These are phyloP conservation scores for Mylabris phalerata DNA, from an alignment of 1,140 invertebrate species.

Conservation along the genomic window DNA sequence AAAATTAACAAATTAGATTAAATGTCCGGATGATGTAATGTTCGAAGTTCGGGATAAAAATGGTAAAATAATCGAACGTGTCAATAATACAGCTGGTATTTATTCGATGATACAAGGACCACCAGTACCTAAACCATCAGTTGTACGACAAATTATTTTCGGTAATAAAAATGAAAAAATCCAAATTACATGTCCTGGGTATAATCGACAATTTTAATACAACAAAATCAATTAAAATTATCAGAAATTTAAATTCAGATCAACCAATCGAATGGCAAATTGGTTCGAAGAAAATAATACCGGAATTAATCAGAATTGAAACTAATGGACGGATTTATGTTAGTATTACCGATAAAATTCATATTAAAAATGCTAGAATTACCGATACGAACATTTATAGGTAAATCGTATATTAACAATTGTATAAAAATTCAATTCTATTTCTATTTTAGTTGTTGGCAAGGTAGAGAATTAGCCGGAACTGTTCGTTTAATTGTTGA, in stretches of 20 bases:
- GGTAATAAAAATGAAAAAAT: conserved; percentile 38
- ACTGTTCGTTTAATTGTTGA: conserved; percentile 51
- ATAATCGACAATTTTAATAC: not conserved
- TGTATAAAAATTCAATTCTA: not conserved
- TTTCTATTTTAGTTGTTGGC: conserved; percentile 56
- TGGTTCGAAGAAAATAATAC: conserved; percentile 40
- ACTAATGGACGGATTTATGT: conserved; percentile 45
- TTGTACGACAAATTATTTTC: conserved; percentile 47
- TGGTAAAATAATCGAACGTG: conserved; percentile 50
- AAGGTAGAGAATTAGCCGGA: conserved; percentile 50
- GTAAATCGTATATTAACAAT: conserved; percentile 31
- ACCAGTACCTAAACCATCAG: conserved; percentile 41
- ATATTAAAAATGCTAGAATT: conserved; percentile 44
- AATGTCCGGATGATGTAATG: conserved; percentile 44
- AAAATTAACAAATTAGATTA: conserved; percentile 35
- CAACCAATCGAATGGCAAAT: conserved; percentile 48
- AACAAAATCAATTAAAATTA: conserved; percentile 5
- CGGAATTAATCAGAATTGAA: conserved; percentile 37
- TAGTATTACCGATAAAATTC: conserved; percentile 43
- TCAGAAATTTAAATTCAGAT: conserved; percentile 46
- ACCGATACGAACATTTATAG: conserved; percentile 51
- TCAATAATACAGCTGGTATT: conserved; percentile 54
- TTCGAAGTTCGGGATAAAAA: conserved; percentile 48
- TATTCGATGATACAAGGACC: conserved; percentile 49
- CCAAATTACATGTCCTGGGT: no score